Base-by-base conservation (phyloP, 2,113 vertebrate species). In the Talpa occidentalis region DNA sequence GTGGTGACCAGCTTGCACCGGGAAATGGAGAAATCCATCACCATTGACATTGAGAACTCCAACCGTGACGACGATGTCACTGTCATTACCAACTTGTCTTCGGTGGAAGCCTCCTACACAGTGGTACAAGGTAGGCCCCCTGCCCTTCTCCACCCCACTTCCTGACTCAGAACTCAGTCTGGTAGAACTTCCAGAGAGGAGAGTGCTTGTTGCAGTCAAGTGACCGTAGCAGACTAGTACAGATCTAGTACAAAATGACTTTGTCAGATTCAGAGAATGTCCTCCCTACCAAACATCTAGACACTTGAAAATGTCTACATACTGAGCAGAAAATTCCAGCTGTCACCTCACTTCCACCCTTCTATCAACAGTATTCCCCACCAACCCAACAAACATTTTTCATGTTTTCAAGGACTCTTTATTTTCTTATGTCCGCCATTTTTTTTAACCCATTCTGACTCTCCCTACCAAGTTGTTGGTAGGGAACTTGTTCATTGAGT, bases 1-100 rank as follows among this genome's bases (percentile, higher is more conserved):
- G 99, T 99, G 98, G 99, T 99, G 94, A 99, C 99, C 74, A 99
- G 99, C 93, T 98, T 99, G 93, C 99, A 99, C 98, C 98, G 99
- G n/a, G 99, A 99, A 97, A 99, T 99, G 94, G 99, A 99, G 95
- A 99, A 99, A 95, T 99, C 99, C 94, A 99, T 99, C 98, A 99
- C 99, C 98, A 99, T 99, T 60, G 99, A 99, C 98, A 99, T 99
- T 12, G 99, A 99, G 98, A 99, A 99, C 98, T 99, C 99, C 95
- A 99, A 99, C 98, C 98, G 99, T 78, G 99, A 99, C 52, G 99
- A 99, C 37, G 99, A 99, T 16, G 99, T 99, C 98, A 99, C 99
- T 2, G 99, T 99, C 97, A 99, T 99, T 98, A 99, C 99, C 97
- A 99, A 99, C 98, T 99, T 99, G 62, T 99, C 99, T 49, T 99